Evolutionary conservation across 2,797 vertebrate species (phyloP), one percentile per base, ranked within the genome.

Genomic region (Periparus ater): DNA sequence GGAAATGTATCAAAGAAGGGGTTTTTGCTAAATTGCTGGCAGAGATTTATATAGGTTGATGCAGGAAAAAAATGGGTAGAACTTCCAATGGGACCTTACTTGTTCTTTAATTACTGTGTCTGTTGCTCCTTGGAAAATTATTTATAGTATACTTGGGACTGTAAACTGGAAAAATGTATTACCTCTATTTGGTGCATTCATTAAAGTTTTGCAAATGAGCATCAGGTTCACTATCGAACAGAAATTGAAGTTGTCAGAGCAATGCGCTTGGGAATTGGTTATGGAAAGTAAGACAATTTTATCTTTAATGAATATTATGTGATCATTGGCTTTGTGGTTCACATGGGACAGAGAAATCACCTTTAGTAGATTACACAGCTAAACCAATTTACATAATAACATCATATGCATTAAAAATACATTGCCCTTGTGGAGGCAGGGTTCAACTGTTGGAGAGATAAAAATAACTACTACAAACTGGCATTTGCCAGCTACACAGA

Each of bases 321-420:
- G 26, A 96, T 97, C 95, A 95, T 96, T 96, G 89, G 92, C 88
- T 97, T 96, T 97, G 96, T 95, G 83, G 93, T 95, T 93, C 93
- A 89, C 88, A 80, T 60, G 86, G 93, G 95, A 91, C 67, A 84
- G 75, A 95, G 83, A 96, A 96, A 96, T 93, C 94, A 96, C 95
- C 96, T 97, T 95, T 96, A 96, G 93, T 61, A 95, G 96, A 96
- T 95, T 96, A 96, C 88, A 92, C 85, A 90, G 81, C 89, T 94
- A 96, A 97, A 88, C 91, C 95, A 96, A 97, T 97, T 96, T 97
- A 91, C 95, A 95, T 97, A 97, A 96, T 95, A 95, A 93, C 92
- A 93, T 88, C 94, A 92, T 91, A 93, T 79, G 66, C 88, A 93
- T 97, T 97, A 97, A 97, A 97, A 97, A 96, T 95, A 91, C 89